These are phyloP conservation scores for Microcebus ravelobensis DNA, from an alignment of 2,113 vertebrate species.

Conservation along the genomic window DNA sequence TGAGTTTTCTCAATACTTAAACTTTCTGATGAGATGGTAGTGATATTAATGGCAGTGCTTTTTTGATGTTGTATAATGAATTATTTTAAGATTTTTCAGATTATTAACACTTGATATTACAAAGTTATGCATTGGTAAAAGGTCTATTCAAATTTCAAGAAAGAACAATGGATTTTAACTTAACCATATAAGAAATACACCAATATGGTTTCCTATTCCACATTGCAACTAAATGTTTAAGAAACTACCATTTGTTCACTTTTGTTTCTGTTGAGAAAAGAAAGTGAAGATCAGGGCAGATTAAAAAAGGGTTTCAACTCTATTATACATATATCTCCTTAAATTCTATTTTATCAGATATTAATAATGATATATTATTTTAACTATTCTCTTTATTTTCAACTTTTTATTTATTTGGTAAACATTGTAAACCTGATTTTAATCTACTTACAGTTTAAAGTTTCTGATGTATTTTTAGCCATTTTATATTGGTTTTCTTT, in stretches of 20 bases:
- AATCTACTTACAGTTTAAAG: neutral
- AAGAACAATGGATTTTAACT: neutral
- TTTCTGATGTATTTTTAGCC: neutral
- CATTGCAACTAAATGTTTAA: neutral
- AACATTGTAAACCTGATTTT: neutral
- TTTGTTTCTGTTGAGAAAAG: neutral
- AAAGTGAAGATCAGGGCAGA: neutral
- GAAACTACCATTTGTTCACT: neutral
- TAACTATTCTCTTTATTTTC: neutral
- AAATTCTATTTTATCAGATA: neutral
- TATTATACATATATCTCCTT: neutral
- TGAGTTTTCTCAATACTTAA: neutral
- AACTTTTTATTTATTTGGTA: neutral
- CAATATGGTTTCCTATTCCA: neutral
- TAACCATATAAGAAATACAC: neutral
- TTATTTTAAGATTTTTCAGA: constrained; percentile 27
- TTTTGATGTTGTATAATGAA: neutral
- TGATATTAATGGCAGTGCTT: neutral
- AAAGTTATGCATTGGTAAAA: neutral
- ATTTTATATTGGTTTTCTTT: neutral
- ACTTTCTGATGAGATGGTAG: neutral
- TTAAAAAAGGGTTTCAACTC: neutral
- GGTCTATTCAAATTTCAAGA: neutral
- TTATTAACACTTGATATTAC: neutral
- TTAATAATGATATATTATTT: neutral